Evolutionary conservation across 2,113 vertebrate genomes (phyloP).

Genomic region (Cranoglanis bouderius): DNA sequence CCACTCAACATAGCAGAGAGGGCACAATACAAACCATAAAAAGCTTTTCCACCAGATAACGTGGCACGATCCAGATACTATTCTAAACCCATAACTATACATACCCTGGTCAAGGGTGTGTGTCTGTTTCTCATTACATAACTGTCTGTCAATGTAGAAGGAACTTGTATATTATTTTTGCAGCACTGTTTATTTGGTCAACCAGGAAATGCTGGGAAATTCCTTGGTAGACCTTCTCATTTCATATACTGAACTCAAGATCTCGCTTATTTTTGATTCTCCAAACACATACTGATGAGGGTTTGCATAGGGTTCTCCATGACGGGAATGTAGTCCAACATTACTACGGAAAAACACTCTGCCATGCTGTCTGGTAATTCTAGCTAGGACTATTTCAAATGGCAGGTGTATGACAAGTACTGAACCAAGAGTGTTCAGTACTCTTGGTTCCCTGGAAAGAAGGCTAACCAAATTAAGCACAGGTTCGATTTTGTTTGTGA

Average conservation of each 20-base stretch:
- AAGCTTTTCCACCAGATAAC: constrained; percentile 11
- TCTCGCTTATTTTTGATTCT: background rate
- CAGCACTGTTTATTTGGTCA: background rate
- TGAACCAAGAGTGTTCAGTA: background rate
- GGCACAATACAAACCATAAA: background rate
- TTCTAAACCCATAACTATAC: background rate
- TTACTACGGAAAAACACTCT: background rate
- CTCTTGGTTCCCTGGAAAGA: background rate
- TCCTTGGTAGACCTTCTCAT: background rate
- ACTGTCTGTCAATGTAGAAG: background rate
- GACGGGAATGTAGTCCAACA: background rate
- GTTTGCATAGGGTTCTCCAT: background rate
- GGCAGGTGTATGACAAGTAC: background rate
- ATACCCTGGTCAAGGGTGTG: background rate
- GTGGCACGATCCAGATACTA: background rate
- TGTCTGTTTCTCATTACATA: background rate
- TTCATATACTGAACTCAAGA: background rate
- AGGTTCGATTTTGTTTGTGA: background rate
- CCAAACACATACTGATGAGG: background rate
- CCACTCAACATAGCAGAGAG: background rate
- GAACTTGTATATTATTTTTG: background rate
- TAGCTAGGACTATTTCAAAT: background rate
- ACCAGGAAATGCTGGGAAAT: background rate
- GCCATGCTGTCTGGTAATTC: background rate
- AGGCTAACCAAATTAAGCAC: background rate